Conservation (phyloP, 1,140 invertebrate genomes). For the Ridgeia piscesae region DNA sequence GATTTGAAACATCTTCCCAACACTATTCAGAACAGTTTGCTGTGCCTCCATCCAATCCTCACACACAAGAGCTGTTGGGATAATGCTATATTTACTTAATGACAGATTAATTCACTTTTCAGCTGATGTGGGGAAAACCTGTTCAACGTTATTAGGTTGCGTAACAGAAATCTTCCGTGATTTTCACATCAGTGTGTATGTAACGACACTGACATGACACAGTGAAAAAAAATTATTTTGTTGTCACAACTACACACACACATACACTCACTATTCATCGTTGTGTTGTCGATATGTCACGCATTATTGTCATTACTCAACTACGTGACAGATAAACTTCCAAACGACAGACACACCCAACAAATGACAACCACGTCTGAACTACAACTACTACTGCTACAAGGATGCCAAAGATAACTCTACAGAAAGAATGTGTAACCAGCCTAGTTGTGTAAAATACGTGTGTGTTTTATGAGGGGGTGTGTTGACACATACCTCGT, state of each 20-base stretch:
- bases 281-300: too few relatives aligned
- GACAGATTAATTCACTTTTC: neutral
- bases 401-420: neutral
- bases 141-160: neutral
- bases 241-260: neutral
- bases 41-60: neutral
- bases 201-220: neutral
- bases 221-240: neutral
- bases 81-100: neutral
- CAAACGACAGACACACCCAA: too few relatives aligned
- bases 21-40: neutral
- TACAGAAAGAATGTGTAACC: neutral
- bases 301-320: too few relatives aligned
- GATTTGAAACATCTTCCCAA: too few relatives aligned
- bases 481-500: constrained; percentile 8
- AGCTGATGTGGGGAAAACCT: neutral
- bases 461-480: neutral
- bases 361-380: too few relatives aligned
- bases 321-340: too few relatives aligned
- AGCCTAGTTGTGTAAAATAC: neutral
- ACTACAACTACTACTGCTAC: neutral
- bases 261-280: too few relatives aligned
- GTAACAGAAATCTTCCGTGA: neutral
- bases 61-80: neutral
- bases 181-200: neutral